Evolutionary conservation across 2,113 vertebrate genomes (phyloP).

Genomic region (Clarias macrocephalus): DNA sequence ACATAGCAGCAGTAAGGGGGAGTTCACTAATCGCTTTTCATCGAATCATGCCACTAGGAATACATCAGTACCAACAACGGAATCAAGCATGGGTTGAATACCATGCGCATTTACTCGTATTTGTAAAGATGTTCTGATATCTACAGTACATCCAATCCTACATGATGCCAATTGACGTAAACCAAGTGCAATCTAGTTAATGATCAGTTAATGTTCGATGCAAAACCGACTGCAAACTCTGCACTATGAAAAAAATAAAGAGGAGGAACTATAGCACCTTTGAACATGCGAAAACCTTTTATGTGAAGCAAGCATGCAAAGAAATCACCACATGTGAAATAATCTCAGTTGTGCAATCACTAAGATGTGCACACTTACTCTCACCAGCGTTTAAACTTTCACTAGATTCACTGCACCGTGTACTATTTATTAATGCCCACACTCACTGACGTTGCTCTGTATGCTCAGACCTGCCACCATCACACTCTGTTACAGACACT

Average conservation of each 20-base stretch:
- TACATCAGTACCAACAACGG: neutral
- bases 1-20: neutral
- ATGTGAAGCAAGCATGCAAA: neutral
- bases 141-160: neutral
- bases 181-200: too few species aligned
- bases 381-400: neutral
- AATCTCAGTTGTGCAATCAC: neutral
- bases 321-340: neutral
- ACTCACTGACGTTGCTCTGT: neutral
- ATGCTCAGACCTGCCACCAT: neutral
- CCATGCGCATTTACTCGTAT: neutral
- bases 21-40: neutral
- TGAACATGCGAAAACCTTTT: neutral
- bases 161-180: neutral
- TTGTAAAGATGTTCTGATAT: neutral
- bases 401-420: neutral
- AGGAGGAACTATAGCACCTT: neutral
- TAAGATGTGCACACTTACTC: neutral
- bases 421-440: neutral
- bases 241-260: neutral
- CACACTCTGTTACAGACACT: neutral
- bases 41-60: neutral
- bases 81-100: neutral
- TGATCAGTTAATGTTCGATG: neutral
- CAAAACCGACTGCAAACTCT: neutral